Conservation (phyloP, 2,888 invertebrate genomes). For the Nesidiocoris tenuis region DNA sequence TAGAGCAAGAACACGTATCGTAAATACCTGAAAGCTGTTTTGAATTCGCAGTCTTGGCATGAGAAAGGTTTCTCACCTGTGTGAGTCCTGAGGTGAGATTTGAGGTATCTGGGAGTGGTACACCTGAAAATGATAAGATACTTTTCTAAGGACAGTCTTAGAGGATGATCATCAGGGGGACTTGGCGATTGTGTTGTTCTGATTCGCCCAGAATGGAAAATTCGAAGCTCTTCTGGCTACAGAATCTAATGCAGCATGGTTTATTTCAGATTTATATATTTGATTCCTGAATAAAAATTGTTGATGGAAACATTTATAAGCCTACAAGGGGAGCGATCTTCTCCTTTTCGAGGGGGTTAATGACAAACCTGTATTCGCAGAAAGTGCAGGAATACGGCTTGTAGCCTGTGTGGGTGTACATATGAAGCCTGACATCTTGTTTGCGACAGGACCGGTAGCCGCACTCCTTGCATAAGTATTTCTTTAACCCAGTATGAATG, state of each 20-base stretch:
- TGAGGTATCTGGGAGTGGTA: not conserved
- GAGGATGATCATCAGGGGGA: no score
- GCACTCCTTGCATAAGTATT: not conserved
- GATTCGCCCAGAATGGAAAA: no score
- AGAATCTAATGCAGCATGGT: no score
- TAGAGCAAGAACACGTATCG: no score
- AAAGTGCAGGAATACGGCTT: slow-evolving; percentile 11
- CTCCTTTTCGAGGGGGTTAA: not conserved
- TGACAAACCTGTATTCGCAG: slow-evolving; percentile 11
- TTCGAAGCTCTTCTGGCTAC: no score
- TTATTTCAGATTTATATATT: no score
- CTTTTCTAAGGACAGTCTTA: no score
- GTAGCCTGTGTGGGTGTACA: not conserved
- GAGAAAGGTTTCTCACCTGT: slow-evolving; percentile 8
- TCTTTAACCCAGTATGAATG: not conserved
- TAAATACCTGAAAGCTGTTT: slow-evolving; percentile 10
- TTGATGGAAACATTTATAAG: no score
- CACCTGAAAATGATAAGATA: not conserved
- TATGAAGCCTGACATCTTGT: not conserved
- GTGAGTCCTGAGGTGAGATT: not conserved
- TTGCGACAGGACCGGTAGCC: not conserved
- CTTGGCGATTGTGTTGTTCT: no score
- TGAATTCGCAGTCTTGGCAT: slow-evolving; percentile 1
- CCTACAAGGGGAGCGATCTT: no score
- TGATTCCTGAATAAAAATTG: no score